Evolutionary conservation across 2,888 invertebrate genomes (phyloP), one percentile per base, ranked within the genome.

Genomic region (Drosophila mimetica): DNA sequence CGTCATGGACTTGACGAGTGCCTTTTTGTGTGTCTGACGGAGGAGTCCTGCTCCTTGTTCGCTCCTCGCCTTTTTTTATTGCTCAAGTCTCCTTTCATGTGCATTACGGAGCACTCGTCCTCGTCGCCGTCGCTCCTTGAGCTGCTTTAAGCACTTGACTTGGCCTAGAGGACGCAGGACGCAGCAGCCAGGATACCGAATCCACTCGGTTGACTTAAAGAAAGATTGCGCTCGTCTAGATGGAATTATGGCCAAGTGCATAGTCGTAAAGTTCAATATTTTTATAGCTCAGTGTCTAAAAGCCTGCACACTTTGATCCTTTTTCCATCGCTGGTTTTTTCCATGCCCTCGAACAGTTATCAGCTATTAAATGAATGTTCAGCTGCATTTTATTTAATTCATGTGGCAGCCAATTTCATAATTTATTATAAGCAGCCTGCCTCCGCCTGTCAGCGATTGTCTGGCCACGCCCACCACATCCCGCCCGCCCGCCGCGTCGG

Each of bases 131-230:
- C 70, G 81, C 71, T 52, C 73, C 83, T 84, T 84, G 77, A 88
- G 88, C 86, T 88, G 83, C 88, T 88, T 84, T 86, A 84, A 88
- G 76, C 84, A 88, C 84, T 84, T 88, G 88, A 88, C 86, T 88
- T 84, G 84, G 88, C 77, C 83, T 76, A 63, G 51, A 41, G 50
- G 46, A 32, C 20, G 13, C 46, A 20, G 42, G 36, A n/a, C 14
- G 36, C 36, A 37, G 11, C 25, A 44, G 14, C 25, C 25, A 14
- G 25, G 20, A 44, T 22, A 28, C 36, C 22, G 13, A 36, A 20
- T 58, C 66, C 60, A 64, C 66, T 65, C 72, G 76, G 80, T 83
- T 77, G 77, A 77, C 71, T 83, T 83, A 86, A 83, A 88, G 83
- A 86, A 83, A 83, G 83, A 84, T 86, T 86, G 81, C 67, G 71